Evolutionary conservation across 2,113 vertebrate species (phyloP).

Genomic region (Odobenus rosmarus): DNA sequence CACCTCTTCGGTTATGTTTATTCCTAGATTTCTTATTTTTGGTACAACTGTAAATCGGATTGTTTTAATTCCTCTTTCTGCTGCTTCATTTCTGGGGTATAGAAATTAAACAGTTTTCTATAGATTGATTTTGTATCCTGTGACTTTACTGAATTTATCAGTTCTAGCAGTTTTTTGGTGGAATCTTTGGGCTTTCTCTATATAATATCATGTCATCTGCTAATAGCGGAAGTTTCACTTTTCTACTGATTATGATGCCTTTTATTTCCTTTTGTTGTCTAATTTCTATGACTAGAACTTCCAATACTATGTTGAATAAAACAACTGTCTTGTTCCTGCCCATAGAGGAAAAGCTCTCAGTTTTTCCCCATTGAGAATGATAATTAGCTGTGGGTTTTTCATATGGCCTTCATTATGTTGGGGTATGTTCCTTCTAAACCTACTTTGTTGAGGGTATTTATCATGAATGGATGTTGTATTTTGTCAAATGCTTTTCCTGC

Average conservation of each 20-base stretch:
- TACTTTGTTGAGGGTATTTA: neutral
- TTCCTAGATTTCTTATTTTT: neutral
- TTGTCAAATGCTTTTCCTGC: neutral
- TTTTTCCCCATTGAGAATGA: neutral
- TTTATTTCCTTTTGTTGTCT: neutral
- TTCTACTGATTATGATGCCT: neutral
- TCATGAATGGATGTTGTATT: neutral
- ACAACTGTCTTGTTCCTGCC: neutral
- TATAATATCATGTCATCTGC: neutral
- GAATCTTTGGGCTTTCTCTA: neutral
- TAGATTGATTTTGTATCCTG: neutral
- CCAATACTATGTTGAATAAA: neutral
- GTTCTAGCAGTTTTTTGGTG: neutral
- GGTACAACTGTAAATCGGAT: neutral
- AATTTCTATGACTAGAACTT: neutral
- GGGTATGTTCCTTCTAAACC: neutral
- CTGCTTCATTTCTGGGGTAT: neutral
- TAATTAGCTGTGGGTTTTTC: neutral
- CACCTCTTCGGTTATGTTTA: neutral
- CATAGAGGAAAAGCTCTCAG: neutral
- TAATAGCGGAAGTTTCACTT: neutral
- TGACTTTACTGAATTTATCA: neutral
- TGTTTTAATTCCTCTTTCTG: neutral
- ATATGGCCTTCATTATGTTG: neutral
- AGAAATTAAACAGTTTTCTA: neutral